Evolutionary conservation across 2,113 vertebrate genomes (phyloP).

Genomic region (Camelus dromedarius): DNA sequence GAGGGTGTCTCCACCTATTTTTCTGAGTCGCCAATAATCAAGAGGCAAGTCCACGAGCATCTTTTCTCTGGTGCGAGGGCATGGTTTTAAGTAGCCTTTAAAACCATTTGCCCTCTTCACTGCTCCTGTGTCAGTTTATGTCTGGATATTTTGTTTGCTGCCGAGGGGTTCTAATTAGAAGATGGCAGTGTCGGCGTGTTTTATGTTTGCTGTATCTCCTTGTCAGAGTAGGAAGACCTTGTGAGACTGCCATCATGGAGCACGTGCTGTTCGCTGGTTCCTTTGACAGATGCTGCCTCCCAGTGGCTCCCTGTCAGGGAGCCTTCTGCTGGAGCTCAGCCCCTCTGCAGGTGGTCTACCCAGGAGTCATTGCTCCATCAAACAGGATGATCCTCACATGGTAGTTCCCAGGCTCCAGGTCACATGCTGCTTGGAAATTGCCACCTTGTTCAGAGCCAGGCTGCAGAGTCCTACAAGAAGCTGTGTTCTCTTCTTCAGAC

Average conservation of each 20-base stretch:
- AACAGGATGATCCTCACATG: neutral
- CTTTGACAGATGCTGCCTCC: constrained; percentile 62
- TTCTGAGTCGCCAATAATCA: neutral
- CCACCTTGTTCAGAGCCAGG: neutral
- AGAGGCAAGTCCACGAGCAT: neutral
- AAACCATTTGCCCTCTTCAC: neutral
- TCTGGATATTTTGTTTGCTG: constrained; percentile 4
- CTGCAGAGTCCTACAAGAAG: neutral
- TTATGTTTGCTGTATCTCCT: constrained; percentile 37
- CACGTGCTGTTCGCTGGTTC: neutral
- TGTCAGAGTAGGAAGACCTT: constrained; percentile 27
- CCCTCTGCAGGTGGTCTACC: constrained; percentile 39
- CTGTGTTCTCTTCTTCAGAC: neutral
- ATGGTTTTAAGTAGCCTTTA: neutral
- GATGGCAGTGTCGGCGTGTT: neutral
- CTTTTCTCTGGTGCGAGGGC: neutral
- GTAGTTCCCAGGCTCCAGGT: neutral
- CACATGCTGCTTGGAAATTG: neutral
- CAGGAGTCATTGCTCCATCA: neutral
- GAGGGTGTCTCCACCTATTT: neutral
- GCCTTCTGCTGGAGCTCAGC: neutral
- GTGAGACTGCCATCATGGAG: constrained; percentile 60
- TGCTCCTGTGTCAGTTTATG: neutral
- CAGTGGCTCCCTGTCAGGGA: neutral
- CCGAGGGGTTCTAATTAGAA: neutral